These are phyloP conservation scores for Thripadectes ignobilis DNA, from an alignment of 2,797 vertebrate genomes.

Conservation along the genomic window DNA sequence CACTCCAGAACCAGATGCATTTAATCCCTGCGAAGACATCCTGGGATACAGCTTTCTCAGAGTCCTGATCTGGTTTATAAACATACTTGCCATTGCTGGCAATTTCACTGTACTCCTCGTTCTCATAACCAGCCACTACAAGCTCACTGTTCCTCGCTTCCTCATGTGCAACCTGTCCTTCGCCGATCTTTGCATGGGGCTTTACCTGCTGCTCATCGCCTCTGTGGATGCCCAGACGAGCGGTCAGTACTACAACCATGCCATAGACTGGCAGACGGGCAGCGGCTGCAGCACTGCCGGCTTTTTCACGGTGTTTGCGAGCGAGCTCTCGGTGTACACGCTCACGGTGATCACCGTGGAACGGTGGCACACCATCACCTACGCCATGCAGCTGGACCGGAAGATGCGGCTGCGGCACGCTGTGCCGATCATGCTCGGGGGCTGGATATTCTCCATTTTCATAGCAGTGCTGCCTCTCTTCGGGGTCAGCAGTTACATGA, in stretches of 20 bases:
- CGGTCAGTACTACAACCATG: constrained; percentile 90
- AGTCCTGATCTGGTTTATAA: constrained; percentile 88
- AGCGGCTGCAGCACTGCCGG: constrained; percentile 84
- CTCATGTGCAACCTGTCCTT: constrained; percentile 94
- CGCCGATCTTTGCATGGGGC: constrained; percentile 91
- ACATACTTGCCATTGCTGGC: constrained; percentile 81
- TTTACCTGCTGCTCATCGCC: constrained; percentile 91
- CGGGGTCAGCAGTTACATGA: constrained; percentile 91
- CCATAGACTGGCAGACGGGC: constrained; percentile 90
- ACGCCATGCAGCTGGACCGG: constrained; percentile 87
- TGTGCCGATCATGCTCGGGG: constrained; percentile 82
- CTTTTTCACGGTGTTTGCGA: constrained; percentile 91
- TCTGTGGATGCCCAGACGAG: constrained; percentile 84
- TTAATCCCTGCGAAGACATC: constrained; percentile 93
- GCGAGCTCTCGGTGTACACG: constrained; percentile 90
- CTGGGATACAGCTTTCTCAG: constrained; percentile 86
- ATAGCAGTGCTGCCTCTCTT: constrained; percentile 86
- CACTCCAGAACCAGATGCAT: constrained; percentile 86
- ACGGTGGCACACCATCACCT: constrained; percentile 92
- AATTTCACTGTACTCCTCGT: constrained; percentile 86
- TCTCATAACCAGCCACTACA: constrained; percentile 84
- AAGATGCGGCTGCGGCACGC: constrained; percentile 85
- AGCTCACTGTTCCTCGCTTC: constrained; percentile 88
- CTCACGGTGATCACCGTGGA: constrained; percentile 89
- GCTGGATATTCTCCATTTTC: constrained; percentile 86